Percentiles rank a stretch among this genome's conserved stretches.
phyloP scores from a whole-genome alignment of 2,888 invertebrate genomes.

The Melinopterus prodromus region DNA sequence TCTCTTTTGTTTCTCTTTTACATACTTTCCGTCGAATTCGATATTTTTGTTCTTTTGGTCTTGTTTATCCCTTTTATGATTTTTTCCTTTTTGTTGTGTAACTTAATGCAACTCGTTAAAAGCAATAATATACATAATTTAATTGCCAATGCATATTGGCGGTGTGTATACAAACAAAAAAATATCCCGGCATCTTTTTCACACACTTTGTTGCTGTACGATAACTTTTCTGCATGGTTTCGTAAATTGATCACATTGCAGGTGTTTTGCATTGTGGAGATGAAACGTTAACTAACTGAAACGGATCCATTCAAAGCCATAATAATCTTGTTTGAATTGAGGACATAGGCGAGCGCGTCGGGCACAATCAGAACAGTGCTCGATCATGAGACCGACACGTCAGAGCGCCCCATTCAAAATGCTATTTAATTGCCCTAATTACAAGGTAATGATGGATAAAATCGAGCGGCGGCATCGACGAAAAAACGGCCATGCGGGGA shows the following conservation, averaged over 20 bases:
- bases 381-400: background rate
- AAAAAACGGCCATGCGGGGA: slow-evolving; percentile 27
- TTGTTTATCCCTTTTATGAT: too few relatives aligned
- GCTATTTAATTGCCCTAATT: slow-evolving; percentile 22
- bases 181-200: background rate
- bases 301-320: background rate
- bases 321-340: background rate
- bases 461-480: slow-evolving; percentile 4
- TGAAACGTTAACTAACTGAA: background rate
- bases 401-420: slow-evolving; percentile 7
- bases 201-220: background rate
- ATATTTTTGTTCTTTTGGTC: too few relatives aligned
- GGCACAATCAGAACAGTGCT: background rate
- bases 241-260: background rate
- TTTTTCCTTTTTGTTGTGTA: too few relatives aligned
- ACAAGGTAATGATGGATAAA: slow-evolving; percentile 14
- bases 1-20: too few relatives aligned
- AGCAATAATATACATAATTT: too few relatives aligned
- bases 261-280: background rate
- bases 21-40: too few relatives aligned
- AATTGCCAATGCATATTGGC: too few relatives aligned
- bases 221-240: background rate
- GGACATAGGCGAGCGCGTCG: background rate
- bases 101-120: too few relatives aligned
- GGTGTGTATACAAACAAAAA: too few relatives aligned